phyloP scores from a whole-genome alignment of 2,797 vertebrate species.

The Poeciliopsis infans region DNA sequence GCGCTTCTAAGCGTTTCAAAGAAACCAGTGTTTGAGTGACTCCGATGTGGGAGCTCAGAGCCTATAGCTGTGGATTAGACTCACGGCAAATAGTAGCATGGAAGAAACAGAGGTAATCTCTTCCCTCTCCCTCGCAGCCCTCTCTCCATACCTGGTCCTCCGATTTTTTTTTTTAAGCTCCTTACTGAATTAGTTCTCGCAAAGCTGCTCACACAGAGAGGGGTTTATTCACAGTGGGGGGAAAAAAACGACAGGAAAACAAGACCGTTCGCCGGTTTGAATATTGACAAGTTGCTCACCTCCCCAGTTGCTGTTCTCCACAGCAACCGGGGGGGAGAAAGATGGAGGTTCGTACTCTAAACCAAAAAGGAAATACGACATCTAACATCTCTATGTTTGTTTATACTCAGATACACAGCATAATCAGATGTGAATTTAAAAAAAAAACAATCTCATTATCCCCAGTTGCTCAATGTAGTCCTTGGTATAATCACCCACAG shows the following conservation, averaged over 20 bases:
- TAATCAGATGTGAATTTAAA: conserved; percentile 31
- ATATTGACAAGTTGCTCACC: conserved; percentile 35
- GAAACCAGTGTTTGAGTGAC: conserved; percentile 69
- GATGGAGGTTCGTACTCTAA: neutral
- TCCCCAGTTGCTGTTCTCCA: conserved; percentile 48
- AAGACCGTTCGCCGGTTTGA: conserved; percentile 40
- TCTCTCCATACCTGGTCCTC: conserved; percentile 71
- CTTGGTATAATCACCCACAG: conserved; percentile 63
- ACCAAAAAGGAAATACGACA: neutral
- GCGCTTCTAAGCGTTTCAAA: conserved; percentile 65
- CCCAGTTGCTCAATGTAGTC: conserved; percentile 38
- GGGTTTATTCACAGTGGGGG: conserved; percentile 66
- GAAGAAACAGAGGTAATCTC: conserved; percentile 80
- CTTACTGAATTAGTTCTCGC: conserved; percentile 75
- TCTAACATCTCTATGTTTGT: conserved; percentile 27
- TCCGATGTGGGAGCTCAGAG: conserved; percentile 67
- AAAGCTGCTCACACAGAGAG: conserved; percentile 70
- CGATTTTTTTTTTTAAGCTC: conserved; percentile 71
- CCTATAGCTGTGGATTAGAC: conserved; percentile 77
- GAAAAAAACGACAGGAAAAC: conserved; percentile 59
- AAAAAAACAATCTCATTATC: conserved; percentile 36
- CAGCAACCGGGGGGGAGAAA: neutral
- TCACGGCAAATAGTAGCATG: conserved; percentile 75
- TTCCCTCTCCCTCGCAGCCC: conserved; percentile 64
- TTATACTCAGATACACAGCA: conserved; percentile 20